Evolutionary conservation across 2,113 vertebrate genomes (phyloP).

Genomic region (Mungos mungo): DNA sequence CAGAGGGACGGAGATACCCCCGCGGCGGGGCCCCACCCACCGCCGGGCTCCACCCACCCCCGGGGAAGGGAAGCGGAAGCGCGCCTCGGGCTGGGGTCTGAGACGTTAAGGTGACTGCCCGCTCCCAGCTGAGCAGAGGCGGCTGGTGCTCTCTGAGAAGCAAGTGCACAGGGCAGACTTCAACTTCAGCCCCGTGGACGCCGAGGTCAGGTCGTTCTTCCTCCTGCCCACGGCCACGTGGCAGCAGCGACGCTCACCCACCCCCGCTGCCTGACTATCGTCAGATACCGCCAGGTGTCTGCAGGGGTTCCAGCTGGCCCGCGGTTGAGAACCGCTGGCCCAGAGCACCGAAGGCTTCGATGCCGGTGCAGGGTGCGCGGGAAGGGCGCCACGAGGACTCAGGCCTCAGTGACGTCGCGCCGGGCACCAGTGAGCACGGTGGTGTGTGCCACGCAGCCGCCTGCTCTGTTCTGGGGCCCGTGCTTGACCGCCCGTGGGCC

Average conservation of each 20-base stretch:
- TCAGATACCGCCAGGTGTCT: neutral
- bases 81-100: too few species aligned
- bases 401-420: neutral
- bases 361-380: neutral
- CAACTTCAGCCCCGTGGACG: accelerated
- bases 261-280: neutral
- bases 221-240: accelerated
- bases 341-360: neutral
- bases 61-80: neutral
- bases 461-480: neutral
- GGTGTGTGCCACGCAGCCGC: neutral
- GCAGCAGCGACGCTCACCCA: neutral
- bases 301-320: too few species aligned
- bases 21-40: accelerated
- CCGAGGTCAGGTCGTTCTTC: neutral
- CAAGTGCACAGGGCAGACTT: neutral
- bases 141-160: neutral
- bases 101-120: accelerated
- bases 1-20: neutral
- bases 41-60: too few species aligned
- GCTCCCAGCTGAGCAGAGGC: neutral
- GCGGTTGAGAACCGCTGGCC: neutral
- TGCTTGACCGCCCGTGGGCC: neutral
- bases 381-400: neutral
- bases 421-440: accelerated